phyloP scores from a whole-genome alignment of 2,797 vertebrate species.

The Coendou prehensilis region DNA sequence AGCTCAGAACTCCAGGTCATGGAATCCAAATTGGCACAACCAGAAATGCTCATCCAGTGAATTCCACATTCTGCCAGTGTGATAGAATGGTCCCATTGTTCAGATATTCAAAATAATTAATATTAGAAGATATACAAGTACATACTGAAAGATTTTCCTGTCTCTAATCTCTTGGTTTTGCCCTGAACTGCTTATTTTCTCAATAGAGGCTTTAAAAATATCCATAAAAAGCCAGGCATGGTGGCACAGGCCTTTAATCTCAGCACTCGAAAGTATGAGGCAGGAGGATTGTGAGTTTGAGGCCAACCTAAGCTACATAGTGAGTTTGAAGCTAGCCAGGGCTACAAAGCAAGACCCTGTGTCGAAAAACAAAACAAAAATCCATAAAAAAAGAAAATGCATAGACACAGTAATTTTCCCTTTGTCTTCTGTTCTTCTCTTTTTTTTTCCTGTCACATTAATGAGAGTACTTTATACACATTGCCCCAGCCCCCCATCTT shows the following conservation, averaged over 20 bases:
- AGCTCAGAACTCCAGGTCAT: neutral
- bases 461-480: neutral
- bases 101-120: neutral
- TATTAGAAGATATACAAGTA: neutral
- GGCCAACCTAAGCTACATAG: neutral
- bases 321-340: neutral
- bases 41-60: neutral
- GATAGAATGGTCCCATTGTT: neutral
- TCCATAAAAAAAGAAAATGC: neutral
- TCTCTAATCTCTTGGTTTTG: neutral
- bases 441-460: neutral
- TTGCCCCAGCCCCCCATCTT: neutral
- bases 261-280: neutral
- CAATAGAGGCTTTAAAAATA: neutral
- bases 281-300: neutral
- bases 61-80: neutral
- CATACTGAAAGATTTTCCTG: neutral
- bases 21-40: too few species aligned
- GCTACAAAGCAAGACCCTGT: neutral
- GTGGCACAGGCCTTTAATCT: neutral
- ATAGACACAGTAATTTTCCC: neutral
- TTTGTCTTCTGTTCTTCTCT: neutral
- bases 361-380: neutral
- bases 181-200: neutral
- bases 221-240: neutral